Percentiles rank a stretch among this genome's conserved stretches.
Evolutionary conservation across 2,888 invertebrate species (phyloP).

Genomic region (Camponotus fellah): DNA sequence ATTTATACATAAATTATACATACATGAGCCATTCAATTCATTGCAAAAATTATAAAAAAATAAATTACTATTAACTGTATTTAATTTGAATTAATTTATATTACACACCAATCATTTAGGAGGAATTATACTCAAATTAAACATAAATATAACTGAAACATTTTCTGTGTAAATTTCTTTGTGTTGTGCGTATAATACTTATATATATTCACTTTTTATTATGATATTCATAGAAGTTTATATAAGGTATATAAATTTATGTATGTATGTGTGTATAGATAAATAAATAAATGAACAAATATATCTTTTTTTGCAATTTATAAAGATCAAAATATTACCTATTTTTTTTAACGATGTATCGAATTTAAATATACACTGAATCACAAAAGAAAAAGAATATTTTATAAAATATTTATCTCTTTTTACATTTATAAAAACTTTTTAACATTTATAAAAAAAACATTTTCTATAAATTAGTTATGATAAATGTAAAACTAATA

Average conservation of each 20-base stretch:
- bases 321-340: not conserved
- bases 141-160: slow-evolving; percentile 8
- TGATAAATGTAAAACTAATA: slow-evolving; percentile 23
- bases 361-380: not conserved
- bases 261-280: no score
- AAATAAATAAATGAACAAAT: not conserved
- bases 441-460: not conserved
- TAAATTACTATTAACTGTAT: not conserved
- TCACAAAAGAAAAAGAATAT: not conserved
- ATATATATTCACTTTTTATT: not conserved
- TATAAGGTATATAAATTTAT: no score
- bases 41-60: slow-evolving; percentile 22
- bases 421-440: not conserved
- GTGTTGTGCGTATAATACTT: not conserved
- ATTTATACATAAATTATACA: slow-evolving; percentile 17
- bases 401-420: slow-evolving; percentile 24
- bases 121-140: not conserved
- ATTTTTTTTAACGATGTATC: slow-evolving; percentile 2
- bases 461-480: not conserved
- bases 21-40: not conserved
- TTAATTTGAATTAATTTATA: not conserved
- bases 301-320: not conserved
- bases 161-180: not conserved
- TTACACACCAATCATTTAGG: not conserved
- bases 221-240: no score